These are phyloP conservation scores for Eolophus roseicapilla DNA, from an alignment of 2,113 vertebrate genomes.

Conservation along the genomic window DNA sequence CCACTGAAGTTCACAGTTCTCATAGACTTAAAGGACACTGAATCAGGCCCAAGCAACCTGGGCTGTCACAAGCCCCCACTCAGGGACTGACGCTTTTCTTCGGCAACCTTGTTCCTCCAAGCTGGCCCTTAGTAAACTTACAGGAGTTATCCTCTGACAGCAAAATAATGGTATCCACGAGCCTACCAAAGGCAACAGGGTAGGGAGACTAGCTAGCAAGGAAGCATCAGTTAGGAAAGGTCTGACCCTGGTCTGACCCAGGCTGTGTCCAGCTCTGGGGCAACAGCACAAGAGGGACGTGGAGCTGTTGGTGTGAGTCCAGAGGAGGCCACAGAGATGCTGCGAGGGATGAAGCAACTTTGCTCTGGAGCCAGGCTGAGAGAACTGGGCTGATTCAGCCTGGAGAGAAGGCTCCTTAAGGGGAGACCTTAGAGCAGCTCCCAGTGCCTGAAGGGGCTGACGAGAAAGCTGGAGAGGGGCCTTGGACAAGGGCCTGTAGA, in stretches of 20 bases:
- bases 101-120: neutral
- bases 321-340: neutral
- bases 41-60: neutral
- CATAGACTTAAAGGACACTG: neutral
- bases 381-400: neutral
- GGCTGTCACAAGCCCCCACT: neutral
- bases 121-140: neutral
- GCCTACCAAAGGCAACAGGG: neutral
- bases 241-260: neutral
- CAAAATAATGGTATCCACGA: neutral
- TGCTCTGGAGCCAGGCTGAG: neutral
- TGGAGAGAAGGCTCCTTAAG: neutral
- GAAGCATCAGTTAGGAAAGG: neutral
- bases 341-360: neutral
- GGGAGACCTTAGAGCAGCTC: neutral
- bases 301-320: neutral
- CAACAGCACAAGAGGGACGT: neutral
- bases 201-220: neutral
- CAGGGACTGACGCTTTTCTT: neutral
- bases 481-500: neutral
- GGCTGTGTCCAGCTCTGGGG: neutral
- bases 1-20: neutral
- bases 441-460: neutral
- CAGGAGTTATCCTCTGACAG: neutral
- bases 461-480: neutral